Percentiles rank a stretch among this genome's conserved stretches.
phyloP scores from a whole-genome alignment of 2,888 invertebrate species.

The Polymixis lichenea region DNA sequence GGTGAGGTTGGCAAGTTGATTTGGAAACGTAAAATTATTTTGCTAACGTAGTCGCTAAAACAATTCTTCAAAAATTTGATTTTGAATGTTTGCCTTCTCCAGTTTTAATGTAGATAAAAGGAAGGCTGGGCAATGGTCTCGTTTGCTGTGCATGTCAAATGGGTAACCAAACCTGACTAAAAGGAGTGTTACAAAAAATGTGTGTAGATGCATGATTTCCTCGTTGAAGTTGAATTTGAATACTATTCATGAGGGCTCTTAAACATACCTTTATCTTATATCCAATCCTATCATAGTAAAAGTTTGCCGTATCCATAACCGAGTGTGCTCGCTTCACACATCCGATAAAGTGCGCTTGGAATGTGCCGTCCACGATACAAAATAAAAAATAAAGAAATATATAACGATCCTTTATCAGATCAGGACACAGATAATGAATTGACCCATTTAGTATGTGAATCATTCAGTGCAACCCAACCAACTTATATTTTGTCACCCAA shows the following conservation, averaged over 20 bases:
- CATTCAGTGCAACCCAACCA: conserved; percentile 78
- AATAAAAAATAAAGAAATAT: conserved; percentile 76
- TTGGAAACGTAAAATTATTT: not conserved
- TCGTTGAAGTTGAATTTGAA: no score
- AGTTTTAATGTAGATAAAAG: not conserved
- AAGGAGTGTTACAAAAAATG: no score
- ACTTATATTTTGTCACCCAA: conserved; percentile 60
- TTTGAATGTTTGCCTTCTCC: not conserved
- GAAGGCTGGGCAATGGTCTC: not conserved
- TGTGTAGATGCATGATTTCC: no score
- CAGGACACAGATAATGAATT: conserved; percentile 86
- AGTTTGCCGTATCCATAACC: conserved; percentile 69
- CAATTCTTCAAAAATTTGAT: not conserved
- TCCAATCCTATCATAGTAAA: not conserved
- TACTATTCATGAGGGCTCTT: no score
- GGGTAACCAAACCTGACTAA: not conserved
- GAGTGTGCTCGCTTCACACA: conserved; percentile 56
- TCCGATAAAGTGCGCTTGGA: conserved; percentile 74
- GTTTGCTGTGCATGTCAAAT: not conserved
- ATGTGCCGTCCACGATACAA: conserved; percentile 80
- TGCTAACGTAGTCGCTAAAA: conserved; percentile 1
- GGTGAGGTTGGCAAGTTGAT: not conserved
- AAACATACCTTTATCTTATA: not conserved
- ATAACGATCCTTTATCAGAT: conserved; percentile 87
- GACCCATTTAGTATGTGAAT: conserved; percentile 88